phyloP scores from a whole-genome alignment of 2,797 vertebrate species.

The Gobionotothen gibberifrons region DNA sequence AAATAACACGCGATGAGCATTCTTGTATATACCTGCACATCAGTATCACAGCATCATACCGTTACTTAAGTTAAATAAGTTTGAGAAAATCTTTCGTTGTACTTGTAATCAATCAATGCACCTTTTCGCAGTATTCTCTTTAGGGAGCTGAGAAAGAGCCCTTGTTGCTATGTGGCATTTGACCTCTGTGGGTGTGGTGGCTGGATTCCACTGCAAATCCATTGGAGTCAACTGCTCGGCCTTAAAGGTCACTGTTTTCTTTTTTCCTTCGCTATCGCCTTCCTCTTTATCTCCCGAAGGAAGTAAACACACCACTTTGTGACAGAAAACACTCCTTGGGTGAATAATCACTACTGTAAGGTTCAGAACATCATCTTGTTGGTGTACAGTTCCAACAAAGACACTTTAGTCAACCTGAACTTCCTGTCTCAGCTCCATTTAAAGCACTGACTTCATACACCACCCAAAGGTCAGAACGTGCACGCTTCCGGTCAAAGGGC shows the following conservation, averaged over 20 bases:
- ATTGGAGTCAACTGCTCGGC: conserved; percentile 38
- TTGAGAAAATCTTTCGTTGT: neutral
- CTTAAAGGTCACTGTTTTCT: conserved; percentile 58
- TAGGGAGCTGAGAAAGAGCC: conserved; percentile 11
- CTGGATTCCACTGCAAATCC: conserved; percentile 59
- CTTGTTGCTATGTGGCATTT: conserved; percentile 56
- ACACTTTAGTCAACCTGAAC: neutral
- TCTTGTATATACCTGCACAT: neutral
- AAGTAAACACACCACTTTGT: conserved; percentile 50
- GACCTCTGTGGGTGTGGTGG: conserved; percentile 61
- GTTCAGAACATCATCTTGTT: neutral
- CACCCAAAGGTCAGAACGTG: neutral
- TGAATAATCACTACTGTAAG: neutral
- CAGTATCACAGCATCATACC: neutral
- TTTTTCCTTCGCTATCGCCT: conserved; percentile 22
- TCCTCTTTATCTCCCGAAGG: conserved; percentile 56
- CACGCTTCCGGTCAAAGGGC: conserved; percentile 35
- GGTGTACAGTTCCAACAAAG: neutral
- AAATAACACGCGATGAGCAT: neutral
- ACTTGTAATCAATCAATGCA: neutral
- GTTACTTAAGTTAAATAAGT: too few relatives aligned
- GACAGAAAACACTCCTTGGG: conserved; percentile 32
- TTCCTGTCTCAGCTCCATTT: neutral
- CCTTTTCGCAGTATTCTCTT: neutral
- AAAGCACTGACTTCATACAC: neutral